These are phyloP conservation scores for Mastacembelus armatus DNA, from an alignment of 2,797 vertebrate species.

Conservation along the genomic window DNA sequence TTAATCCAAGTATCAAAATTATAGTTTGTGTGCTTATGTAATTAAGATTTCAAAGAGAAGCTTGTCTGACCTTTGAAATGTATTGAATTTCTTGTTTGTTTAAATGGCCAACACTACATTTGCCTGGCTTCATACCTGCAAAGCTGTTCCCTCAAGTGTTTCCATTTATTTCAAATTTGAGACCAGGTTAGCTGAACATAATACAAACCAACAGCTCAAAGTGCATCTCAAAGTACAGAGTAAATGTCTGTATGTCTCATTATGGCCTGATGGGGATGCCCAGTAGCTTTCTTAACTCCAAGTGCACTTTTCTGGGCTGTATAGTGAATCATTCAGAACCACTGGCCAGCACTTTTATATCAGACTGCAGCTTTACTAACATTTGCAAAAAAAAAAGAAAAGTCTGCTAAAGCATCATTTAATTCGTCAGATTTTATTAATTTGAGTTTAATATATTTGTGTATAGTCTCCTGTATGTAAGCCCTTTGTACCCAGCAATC, in stretches of 20 bases:
- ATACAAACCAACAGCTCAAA: slow-evolving; percentile 47
- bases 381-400: slow-evolving; percentile 53
- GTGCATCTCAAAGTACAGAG: slow-evolving; percentile 55
- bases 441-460: slow-evolving; percentile 44
- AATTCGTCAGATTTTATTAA: slow-evolving; percentile 39
- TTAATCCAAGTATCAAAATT: slow-evolving; percentile 42
- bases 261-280: slow-evolving; percentile 63
- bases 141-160: slow-evolving; percentile 36
- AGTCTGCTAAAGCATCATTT: slow-evolving; percentile 49
- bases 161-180: slow-evolving; percentile 29
- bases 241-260: slow-evolving; percentile 64
- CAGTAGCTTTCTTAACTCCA: slow-evolving; percentile 80
- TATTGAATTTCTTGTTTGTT: slow-evolving; percentile 55
- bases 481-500: slow-evolving; percentile 47
- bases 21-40: slow-evolving; percentile 57
- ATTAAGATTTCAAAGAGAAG: slow-evolving; percentile 45
- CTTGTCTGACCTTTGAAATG: slow-evolving; percentile 46
- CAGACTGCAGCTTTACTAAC: slow-evolving; percentile 76
- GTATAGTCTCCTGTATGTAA: slow-evolving; percentile 46
- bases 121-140: slow-evolving; percentile 64
- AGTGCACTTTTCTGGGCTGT: slow-evolving; percentile 84
- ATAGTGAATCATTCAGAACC: slow-evolving; percentile 68
- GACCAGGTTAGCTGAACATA: slow-evolving; percentile 43
- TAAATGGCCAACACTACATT: slow-evolving; percentile 51
- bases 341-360: slow-evolving; percentile 77